phyloP scores from a whole-genome alignment of 2,113 vertebrate genomes.

The Myxocyprinus asiaticus region DNA sequence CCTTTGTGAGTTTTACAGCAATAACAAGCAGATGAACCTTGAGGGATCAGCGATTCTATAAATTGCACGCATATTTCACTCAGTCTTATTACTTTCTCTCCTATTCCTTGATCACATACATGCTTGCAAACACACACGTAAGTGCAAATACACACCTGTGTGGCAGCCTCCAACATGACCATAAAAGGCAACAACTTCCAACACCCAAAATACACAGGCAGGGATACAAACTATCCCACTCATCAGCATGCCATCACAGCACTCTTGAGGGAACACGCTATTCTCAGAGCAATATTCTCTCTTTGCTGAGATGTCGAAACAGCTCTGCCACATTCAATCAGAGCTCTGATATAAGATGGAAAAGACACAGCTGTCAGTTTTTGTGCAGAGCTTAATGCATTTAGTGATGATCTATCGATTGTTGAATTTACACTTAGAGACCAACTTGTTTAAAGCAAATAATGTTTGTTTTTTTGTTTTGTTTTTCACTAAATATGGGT shows the following conservation, averaged over 20 bases:
- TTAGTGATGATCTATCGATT: not conserved
- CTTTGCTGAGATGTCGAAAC: constrained; percentile 27
- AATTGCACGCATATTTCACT: not conserved
- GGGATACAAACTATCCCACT: not conserved
- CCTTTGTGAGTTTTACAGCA: not conserved
- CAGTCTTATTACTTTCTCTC: not conserved
- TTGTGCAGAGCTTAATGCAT: not conserved
- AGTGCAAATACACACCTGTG: constrained; percentile 4
- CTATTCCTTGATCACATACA: constrained; percentile 1
- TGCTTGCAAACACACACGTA: not conserved
- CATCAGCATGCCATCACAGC: constrained; percentile 18
- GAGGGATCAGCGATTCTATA: not conserved
- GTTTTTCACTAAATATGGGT: no score
- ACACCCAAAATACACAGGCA: not conserved
- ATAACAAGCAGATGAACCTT: not conserved
- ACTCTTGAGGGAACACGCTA: constrained; percentile 25
- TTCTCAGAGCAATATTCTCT: constrained; percentile 40
- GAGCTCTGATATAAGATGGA: not conserved
- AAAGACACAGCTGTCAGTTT: constrained; percentile 14
- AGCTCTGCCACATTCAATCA: constrained; percentile 5
- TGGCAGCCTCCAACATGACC: not conserved
- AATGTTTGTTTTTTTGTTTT: no score
- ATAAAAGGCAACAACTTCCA: constrained; percentile 4
- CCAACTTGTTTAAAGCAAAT: no score
- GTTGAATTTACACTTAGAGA: no score